Percentiles rank a stretch among this genome's conserved stretches.
Evolutionary conservation across 2,888 invertebrate genomes (phyloP).

Genomic region (Balanococcus diminutus): DNA sequence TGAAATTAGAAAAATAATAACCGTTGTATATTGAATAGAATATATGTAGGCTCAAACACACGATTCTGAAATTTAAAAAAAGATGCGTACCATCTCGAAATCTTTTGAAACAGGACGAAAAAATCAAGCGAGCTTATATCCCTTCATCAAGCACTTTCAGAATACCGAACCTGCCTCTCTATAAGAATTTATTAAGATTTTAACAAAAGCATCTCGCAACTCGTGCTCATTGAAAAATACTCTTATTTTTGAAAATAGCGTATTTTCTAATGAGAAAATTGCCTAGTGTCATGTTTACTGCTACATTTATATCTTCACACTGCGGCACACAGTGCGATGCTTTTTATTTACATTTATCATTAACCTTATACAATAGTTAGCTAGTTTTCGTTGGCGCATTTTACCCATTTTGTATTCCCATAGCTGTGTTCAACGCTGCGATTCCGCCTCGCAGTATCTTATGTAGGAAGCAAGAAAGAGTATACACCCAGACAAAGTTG

Average conservation of each 20-base stretch:
- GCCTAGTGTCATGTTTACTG: neutral
- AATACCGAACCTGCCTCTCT: no score
- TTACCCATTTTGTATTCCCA: slow-evolving; percentile 20
- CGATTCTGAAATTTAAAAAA: no score
- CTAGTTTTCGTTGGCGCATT: slow-evolving; percentile 34
- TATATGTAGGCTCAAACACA: no score
- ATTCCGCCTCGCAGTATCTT: neutral
- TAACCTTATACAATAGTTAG: slow-evolving; percentile 23
- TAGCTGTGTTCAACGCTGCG: neutral
- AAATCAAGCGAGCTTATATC: no score
- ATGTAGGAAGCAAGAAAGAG: neutral
- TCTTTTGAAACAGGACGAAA: no score
- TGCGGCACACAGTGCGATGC: slow-evolving; percentile 20
- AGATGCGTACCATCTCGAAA: no score
- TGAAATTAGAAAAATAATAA: no score
- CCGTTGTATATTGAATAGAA: no score
- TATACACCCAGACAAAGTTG: neutral
- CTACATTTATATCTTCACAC: neutral
- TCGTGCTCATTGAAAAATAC: no score
- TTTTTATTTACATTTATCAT: slow-evolving; percentile 8
- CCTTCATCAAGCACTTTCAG: no score
- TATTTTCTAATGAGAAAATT: neutral
- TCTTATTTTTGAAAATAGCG: neutral
- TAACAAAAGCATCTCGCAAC: no score
- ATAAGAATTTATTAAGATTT: no score